Percentiles rank a stretch among this genome's conserved stretches.
Evolutionary conservation across 1,140 invertebrate species (phyloP).

Genomic region (Drosophila biarmipes): DNA sequence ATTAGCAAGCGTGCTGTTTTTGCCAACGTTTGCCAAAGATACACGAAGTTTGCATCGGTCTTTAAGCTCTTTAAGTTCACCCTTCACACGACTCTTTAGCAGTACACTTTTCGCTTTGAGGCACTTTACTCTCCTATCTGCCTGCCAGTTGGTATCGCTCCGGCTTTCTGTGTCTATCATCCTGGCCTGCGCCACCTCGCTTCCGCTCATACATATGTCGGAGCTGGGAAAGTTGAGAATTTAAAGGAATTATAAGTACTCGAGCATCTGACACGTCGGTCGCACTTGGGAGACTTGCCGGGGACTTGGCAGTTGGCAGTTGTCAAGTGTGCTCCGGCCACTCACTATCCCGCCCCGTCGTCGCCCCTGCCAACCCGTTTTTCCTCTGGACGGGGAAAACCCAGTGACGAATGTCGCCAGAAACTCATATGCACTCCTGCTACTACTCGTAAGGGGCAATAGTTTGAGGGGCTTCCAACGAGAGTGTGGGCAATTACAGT

Average conservation of each 20-base stretch:
- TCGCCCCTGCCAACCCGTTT: background rate
- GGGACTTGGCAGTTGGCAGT: constrained; percentile 51
- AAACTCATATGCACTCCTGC: constrained; percentile 34
- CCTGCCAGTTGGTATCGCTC: constrained; percentile 10
- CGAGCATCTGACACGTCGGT: constrained; percentile 50
- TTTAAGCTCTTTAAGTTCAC: constrained; percentile 9
- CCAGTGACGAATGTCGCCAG: constrained; percentile 41
- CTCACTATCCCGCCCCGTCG: constrained; percentile 14
- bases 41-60: background rate
- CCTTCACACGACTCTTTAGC: background rate
- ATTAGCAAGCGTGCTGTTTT: background rate
- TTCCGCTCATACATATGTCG: constrained; percentile 33
- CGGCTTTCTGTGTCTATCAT: constrained; percentile 17
- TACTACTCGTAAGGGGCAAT: background rate
- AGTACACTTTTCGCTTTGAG: constrained; percentile 2
- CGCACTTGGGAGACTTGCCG: constrained; percentile 48
- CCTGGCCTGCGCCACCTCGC: constrained; percentile 7
- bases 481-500: constrained; percentile 19
- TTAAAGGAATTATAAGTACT: constrained; percentile 53
- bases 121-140: constrained; percentile 10
- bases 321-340: constrained; percentile 45
- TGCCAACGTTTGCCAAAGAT: background rate
- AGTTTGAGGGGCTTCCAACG: constrained; percentile 2
- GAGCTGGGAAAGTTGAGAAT: constrained; percentile 41
- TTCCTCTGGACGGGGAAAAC: background rate